Conservation (phyloP, 2,888 invertebrate species). For the Lasioglossum vierecki region DNA sequence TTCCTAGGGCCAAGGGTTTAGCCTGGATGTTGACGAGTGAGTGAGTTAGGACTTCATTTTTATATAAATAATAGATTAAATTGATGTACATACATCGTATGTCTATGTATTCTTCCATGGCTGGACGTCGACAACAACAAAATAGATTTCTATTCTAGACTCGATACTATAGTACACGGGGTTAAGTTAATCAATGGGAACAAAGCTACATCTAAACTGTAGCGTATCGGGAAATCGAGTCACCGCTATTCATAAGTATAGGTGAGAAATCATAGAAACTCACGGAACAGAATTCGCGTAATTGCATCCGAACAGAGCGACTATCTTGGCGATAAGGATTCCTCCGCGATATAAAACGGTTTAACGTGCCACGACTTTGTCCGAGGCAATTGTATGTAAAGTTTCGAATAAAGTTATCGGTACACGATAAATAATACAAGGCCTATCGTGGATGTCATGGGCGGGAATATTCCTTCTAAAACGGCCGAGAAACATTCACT, state of each 20-base stretch:
- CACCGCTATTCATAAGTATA: background rate
- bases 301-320: constrained; percentile 27
- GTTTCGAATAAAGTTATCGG: constrained; percentile 32
- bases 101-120: background rate
- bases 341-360: constrained; percentile 24
- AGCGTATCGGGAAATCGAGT: background rate
- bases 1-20: no score
- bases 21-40: no score
- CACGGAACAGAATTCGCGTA: constrained; percentile 32
- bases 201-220: background rate
- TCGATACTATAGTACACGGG: no score
- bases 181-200: background rate
- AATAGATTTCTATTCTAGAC: no score
- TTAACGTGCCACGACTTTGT: constrained; percentile 17
- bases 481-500: constrained; percentile 33
- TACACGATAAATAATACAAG: constrained; percentile 50
- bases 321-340: constrained; percentile 54
- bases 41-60: no score
- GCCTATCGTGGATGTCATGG: constrained; percentile 52
- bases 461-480: constrained; percentile 36
- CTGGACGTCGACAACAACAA: background rate
- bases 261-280: constrained; percentile 21
- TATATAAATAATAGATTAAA: background rate
- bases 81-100: background rate
- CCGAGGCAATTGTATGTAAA: constrained; percentile 27